A percentile compares a stretch with the other conserved stretches of the same genome.
These are phyloP conservation scores for Clarias platycephalus DNA, from an alignment of 2,797 vertebrate genomes.

Conservation along the genomic window DNA sequence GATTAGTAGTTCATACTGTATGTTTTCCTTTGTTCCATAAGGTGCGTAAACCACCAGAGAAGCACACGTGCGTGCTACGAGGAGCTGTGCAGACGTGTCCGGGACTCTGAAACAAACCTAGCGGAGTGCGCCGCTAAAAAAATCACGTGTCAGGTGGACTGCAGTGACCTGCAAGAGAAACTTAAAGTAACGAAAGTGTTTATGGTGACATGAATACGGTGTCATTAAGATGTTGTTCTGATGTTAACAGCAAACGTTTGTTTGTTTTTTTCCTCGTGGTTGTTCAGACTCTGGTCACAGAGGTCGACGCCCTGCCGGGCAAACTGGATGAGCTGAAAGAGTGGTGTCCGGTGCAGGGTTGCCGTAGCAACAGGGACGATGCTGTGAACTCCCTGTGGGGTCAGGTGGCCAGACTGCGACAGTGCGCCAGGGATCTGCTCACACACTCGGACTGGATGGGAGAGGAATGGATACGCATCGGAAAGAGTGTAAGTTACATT, in stretches of 20 bases:
- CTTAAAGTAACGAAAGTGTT: constrained; percentile 71
- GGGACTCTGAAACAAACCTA: constrained; percentile 68
- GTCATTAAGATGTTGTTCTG: not conserved
- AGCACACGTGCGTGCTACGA: constrained; percentile 68
- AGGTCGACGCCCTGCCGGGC: constrained; percentile 54
- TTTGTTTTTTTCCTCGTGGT: not conserved
- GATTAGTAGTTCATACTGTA: not conserved
- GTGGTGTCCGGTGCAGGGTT: constrained; percentile 71
- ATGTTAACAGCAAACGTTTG: not conserved
- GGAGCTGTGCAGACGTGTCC: constrained; percentile 70
- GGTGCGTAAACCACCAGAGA: constrained; percentile 77
- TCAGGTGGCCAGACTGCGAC: constrained; percentile 70
- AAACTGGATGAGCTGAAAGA: constrained; percentile 64
- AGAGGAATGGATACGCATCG: constrained; percentile 82
- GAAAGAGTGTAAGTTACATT: constrained; percentile 51
- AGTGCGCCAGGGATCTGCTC: constrained; percentile 68
- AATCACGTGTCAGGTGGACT: constrained; percentile 79
- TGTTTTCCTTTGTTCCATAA: constrained; percentile 59
- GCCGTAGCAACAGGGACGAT: constrained; percentile 63
- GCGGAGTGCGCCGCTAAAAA: constrained; percentile 64
- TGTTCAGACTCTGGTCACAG: constrained; percentile 65
- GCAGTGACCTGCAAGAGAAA: constrained; percentile 72
- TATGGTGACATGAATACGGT: too few relatives aligned
- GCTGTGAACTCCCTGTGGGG: constrained; percentile 68
- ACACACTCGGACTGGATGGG: constrained; percentile 72